These are phyloP conservation scores for Ditylenchus weischeri DNA, from an alignment of 2,888 invertebrate genomes.

Conservation along the genomic window DNA sequence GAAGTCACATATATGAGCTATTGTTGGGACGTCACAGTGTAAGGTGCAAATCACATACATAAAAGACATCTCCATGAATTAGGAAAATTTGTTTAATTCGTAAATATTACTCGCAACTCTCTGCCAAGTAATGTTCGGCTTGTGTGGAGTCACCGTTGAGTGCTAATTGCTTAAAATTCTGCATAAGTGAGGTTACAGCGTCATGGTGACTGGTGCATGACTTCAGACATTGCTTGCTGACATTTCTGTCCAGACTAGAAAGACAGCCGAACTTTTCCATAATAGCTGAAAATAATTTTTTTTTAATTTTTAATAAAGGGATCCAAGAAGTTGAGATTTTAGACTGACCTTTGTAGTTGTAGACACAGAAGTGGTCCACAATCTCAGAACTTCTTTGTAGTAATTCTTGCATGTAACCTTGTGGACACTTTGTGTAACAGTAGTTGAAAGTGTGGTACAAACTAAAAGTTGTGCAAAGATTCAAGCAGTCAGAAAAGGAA, in stretches of 20 bases:
- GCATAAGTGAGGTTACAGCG: constrained; percentile 44
- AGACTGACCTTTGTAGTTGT: constrained; percentile 45
- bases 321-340: too few species aligned
- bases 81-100: neutral
- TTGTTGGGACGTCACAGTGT: constrained; percentile 54
- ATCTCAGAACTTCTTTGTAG: constrained; percentile 49
- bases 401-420: constrained; percentile 53
- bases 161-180: constrained; percentile 47
- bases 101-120: constrained; percentile 49
- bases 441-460: constrained; percentile 54
- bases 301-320: too few species aligned
- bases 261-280: constrained; percentile 52
- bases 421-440: constrained; percentile 51
- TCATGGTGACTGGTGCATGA: constrained; percentile 52
- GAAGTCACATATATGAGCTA: constrained; percentile 50
- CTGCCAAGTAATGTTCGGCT: constrained; percentile 51
- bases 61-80: neutral
- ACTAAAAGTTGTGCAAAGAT: constrained; percentile 30
- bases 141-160: constrained; percentile 50
- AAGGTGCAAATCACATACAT: constrained; percentile 54
- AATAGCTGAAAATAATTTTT: constrained; percentile 37
- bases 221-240: constrained; percentile 47
- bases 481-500: neutral
- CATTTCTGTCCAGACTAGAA: constrained; percentile 35
- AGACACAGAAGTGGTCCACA: constrained; percentile 56